Evolutionary conservation across 2,888 invertebrate genomes (phyloP).

Genomic region (Tenthredo mesomela): DNA sequence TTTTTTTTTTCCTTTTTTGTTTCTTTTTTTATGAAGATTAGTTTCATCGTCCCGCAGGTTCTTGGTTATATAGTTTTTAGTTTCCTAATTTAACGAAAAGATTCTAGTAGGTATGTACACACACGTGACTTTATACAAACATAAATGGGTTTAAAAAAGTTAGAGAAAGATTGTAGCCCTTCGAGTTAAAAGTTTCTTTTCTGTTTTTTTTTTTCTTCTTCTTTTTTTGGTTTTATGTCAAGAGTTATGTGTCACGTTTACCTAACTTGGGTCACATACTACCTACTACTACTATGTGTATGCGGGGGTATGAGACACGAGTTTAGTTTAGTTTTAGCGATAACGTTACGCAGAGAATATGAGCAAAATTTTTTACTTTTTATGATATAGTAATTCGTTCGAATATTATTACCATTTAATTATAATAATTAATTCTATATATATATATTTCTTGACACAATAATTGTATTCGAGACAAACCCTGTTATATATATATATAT

Average conservation of each 20-base stretch:
- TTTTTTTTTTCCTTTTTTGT: not conserved
- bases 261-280: not conserved
- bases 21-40: not conserved
- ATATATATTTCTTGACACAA: not conserved
- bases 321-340: not conserved
- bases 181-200: not conserved
- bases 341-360: not conserved
- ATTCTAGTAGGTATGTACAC: not conserved
- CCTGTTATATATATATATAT: not conserved
- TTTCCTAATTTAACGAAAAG: not conserved
- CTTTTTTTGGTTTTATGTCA: not conserved
- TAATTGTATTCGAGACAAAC: not conserved
- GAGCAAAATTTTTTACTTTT: not conserved
- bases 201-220: not conserved
- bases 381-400: not conserved
- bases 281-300: no score
- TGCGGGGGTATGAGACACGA: not conserved
- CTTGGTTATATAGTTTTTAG: not conserved
- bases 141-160: not conserved
- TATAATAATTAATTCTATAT: not conserved
- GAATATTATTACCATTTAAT: not conserved
- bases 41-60: not conserved
- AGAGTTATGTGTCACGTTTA: not conserved
- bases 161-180: constrained; percentile 3
- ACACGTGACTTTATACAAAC: not conserved